These are phyloP conservation scores for Corythoichthys haematopterus DNA, from an alignment of 2,113 vertebrate species.

Conservation along the genomic window DNA sequence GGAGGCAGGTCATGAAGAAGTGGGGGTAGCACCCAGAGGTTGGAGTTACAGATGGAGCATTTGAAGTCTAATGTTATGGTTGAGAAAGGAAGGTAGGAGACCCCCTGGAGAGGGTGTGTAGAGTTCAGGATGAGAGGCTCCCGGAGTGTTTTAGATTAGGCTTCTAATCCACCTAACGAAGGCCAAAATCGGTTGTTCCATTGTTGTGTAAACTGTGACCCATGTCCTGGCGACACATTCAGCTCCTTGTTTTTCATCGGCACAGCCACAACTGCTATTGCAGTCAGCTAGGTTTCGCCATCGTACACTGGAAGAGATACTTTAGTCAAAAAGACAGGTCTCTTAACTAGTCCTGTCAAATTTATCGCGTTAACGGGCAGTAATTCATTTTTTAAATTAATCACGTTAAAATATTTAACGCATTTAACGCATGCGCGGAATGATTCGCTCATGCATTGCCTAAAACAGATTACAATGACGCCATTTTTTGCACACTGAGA, in stretches of 20 bases:
- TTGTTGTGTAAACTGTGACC: slow-evolving; percentile 55
- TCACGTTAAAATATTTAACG: too few species aligned
- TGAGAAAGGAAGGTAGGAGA: slow-evolving; percentile 28
- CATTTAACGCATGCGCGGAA: too few species aligned
- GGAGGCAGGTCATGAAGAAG: slow-evolving; percentile 27
- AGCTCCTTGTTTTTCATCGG: slow-evolving; percentile 59
- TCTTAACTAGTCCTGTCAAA: too few species aligned
- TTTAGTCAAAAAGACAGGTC: background rate
- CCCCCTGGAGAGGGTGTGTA: slow-evolving; percentile 53
- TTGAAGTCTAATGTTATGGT: slow-evolving; percentile 64
- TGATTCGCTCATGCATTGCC: too few species aligned
- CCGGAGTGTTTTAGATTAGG: slow-evolving; percentile 56
- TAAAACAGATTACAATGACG: too few species aligned
- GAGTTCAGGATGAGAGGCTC: slow-evolving; percentile 50
- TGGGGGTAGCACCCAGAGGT: slow-evolving; percentile 44
- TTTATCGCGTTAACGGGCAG: too few species aligned
- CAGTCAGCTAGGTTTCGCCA: slow-evolving; percentile 26
- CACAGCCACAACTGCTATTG: slow-evolving; percentile 42
- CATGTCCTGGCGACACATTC: slow-evolving; percentile 41
- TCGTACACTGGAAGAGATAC: background rate
- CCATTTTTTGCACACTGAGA: too few species aligned
- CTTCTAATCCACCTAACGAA: slow-evolving; percentile 63
- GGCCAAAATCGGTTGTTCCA: slow-evolving; percentile 42
- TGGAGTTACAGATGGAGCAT: slow-evolving; percentile 61
- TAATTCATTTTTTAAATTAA: too few species aligned